Percentiles rank a stretch among this genome's conserved stretches.
phyloP scores from a whole-genome alignment of 2,113 vertebrate genomes.

The Pomatostomus ruficeps region DNA sequence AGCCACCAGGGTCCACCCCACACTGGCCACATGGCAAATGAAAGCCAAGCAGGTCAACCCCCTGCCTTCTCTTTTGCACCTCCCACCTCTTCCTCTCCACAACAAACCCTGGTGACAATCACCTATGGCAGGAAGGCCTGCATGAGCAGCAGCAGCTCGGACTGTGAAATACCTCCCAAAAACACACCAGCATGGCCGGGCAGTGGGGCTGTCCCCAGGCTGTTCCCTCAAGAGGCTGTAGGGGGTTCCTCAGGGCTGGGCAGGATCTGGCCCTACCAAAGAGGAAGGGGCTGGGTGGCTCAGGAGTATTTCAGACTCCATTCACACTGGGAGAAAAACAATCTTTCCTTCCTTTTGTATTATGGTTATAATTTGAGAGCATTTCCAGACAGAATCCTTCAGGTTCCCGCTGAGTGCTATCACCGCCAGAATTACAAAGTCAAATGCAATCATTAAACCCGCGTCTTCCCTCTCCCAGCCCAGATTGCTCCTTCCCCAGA shows the following conservation, averaged over 20 bases:
- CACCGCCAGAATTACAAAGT: constrained; percentile 60
- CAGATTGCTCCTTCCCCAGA: not conserved
- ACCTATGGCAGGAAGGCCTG: not conserved
- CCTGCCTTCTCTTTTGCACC: not conserved
- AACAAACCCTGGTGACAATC: not conserved
- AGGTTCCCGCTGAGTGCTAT: constrained; percentile 38
- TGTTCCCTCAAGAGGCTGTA: not conserved
- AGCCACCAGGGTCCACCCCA: rapidly evolving
- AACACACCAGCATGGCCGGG: not conserved
- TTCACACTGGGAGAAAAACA: constrained; percentile 33
- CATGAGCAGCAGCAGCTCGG: not conserved
- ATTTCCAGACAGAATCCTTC: constrained; percentile 55
- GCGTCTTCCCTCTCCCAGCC: not conserved
- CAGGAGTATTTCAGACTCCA: not conserved
- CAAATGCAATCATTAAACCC: constrained; percentile 67
- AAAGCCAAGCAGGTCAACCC: not conserved
- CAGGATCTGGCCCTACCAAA: rapidly evolving
- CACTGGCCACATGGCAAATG: rapidly evolving
- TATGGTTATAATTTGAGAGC: constrained; percentile 45
- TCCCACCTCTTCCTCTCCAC: not conserved
- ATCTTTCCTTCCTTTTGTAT: constrained; percentile 46
- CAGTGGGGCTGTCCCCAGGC: not conserved
- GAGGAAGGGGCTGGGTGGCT: not conserved
- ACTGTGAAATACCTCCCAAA: not conserved
- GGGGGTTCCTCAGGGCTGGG: not conserved